Base-by-base conservation (phyloP, 2,888 invertebrate genomes). In the Gasteruption jaculator region DNA sequence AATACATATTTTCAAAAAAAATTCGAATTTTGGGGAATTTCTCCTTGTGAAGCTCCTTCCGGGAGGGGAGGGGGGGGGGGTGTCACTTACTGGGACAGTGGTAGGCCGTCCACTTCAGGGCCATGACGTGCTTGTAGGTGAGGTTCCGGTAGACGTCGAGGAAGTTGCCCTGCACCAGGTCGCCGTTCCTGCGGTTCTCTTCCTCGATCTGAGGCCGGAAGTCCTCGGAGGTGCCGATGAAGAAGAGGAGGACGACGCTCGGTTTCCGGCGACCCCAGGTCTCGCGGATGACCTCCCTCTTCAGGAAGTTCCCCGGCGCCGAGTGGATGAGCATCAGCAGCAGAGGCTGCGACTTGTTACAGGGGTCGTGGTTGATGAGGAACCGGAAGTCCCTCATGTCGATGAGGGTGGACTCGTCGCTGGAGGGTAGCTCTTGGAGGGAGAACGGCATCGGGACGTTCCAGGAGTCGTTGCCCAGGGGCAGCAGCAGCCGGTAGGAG, bases 381-480 rank as follows among this genome's bases (percentile, higher is more conserved):
- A 84, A 86, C 11, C 72, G 66, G 60, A 86, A 86, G 56, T 79
- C 71, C 33, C 74, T 71, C 32, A 85, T 63, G 46, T 71, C 60
- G 36, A 71, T 68, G 35, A 69, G 51, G 5, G 58, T 68, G 15
- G 62, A 58, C 51, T 59, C 59, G 56, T 69, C 69, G 43, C 55
- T 60, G 51, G 54, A 48, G 40, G 65, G 54, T 37, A 69, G 56
- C 32, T 68, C 60, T 53, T 52, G 57, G 22, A 56, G 30, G 26
- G 54, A 51, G 38, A 61, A 61, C 8, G 61, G 45, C 11, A 53
- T 53, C 15, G 56, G 46, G n/a, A n/a, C n/a, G 5, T 53, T 44
- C 10, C 49, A 48, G 1, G 61, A 58, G 3, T 43, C 33, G 40
- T 62, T 62, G 21, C 56, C 55, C n/a, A n/a, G n/a, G 24, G 63